phyloP scores from a whole-genome alignment of 1,140 invertebrate species.

The Chlorops oryzae region DNA sequence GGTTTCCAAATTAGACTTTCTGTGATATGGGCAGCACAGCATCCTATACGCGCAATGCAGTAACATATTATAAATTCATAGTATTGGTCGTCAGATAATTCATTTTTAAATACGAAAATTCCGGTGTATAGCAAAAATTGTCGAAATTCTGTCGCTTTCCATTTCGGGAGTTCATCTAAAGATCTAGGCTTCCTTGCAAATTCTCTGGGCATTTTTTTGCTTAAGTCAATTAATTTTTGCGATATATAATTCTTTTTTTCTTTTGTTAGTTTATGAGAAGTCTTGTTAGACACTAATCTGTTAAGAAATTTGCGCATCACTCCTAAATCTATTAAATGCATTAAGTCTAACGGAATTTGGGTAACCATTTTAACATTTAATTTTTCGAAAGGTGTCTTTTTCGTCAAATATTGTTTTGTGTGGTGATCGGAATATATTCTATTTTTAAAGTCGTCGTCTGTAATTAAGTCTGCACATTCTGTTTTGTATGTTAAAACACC shows the following conservation, averaged over 20 bases:
- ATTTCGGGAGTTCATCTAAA: slow-evolving; percentile 1
- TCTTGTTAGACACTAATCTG: slow-evolving; percentile 10
- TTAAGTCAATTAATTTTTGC: slow-evolving; percentile 7
- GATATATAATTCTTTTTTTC: slow-evolving; percentile 6
- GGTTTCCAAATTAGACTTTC: slow-evolving; percentile 5
- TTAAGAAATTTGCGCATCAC: slow-evolving; percentile 18
- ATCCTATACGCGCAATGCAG: slow-evolving; percentile 13
- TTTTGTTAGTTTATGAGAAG: slow-evolving; percentile 5
- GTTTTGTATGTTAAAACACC: slow-evolving; percentile 16
- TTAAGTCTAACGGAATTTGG: slow-evolving; percentile 15
- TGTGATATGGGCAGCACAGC: slow-evolving; percentile 9
- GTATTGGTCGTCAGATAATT: neutral
- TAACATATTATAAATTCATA: neutral
- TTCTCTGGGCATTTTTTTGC: slow-evolving; percentile 9
- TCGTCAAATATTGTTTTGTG: slow-evolving; percentile 11
- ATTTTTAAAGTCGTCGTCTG: slow-evolving; percentile 3
- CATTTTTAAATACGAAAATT: slow-evolving; percentile 7
- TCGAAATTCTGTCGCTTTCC: slow-evolving; percentile 15
- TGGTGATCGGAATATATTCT: slow-evolving; percentile 14
- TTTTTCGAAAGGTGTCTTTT: slow-evolving; percentile 11
- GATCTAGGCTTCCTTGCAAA: slow-evolving; percentile 11
- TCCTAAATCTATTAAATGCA: slow-evolving; percentile 19
- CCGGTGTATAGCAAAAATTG: slow-evolving; percentile 16
- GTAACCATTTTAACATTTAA: slow-evolving; percentile 15
- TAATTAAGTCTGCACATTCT: neutral